Evolutionary conservation across 1,140 invertebrate species (phyloP), one percentile per base, ranked within the genome.

Genomic region (Cydia pomonella): DNA sequence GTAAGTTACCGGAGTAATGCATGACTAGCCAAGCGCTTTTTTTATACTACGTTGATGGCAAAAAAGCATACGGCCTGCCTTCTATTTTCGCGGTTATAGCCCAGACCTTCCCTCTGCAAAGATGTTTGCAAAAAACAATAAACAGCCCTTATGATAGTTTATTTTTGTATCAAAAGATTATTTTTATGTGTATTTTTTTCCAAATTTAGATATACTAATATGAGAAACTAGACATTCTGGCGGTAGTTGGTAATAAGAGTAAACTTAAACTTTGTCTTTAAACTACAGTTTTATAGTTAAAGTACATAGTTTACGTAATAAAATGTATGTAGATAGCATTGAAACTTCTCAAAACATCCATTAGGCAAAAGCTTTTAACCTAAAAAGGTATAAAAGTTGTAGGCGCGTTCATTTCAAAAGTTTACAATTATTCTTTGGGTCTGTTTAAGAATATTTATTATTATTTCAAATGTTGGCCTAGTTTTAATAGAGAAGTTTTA

Each of bases 261-360:
- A 59, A 59, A 12, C 10, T 23, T 59, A 23, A 59, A 59, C 18
- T 59, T 59, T 23, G 53, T 23, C 16, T 10, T 1, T 59, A 59
- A 59, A 23, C 3, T 21, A 13, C 50, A 23, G 53, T 59, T 59
- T 53, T 53, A 21, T 59, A 59, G 21, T 59, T 21, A 2, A 21
- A 59, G 18, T 59, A 23, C 18, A 12, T 21, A 59, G 18, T 59
- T 59, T 23, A 23, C 53, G 53, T 23, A 21, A 59, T 59, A 59
- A 59, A 23, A 23, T 23, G 53, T 59, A 5, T n/a, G 53, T 59
- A 59, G 53, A 59, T 23, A 3, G 10, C 53, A 12, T 23, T 59
- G 53, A 59, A 59, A 59, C 53, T 59, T 23, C 53, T 59, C 18
- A 59, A 59, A 59, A 59, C 53, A 23, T 59, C 53, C 53, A 59